phyloP scores from a whole-genome alignment of 30 jellyfish, hydroid and myxozoan genomes.

The Turritopsis rubra region DNA sequence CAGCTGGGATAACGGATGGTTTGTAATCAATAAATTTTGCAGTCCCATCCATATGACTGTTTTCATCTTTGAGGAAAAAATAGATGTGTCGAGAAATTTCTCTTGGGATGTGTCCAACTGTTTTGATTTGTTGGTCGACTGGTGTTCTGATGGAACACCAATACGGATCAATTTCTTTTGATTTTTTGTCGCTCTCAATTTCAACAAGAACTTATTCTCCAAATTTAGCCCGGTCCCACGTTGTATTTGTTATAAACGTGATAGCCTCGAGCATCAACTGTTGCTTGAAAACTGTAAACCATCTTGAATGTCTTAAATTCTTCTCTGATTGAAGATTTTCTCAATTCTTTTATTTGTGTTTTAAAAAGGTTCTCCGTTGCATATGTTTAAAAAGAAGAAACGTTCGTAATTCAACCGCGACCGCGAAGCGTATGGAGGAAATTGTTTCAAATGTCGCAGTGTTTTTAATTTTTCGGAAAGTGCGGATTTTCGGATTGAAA shows the following conservation, averaged over 20 bases:
- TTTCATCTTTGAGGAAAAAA: slow-evolving; percentile 1
- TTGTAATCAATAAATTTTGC: no score
- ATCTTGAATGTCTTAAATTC: background rate
- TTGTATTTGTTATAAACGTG: slow-evolving; percentile 13
- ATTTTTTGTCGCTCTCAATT: background rate
- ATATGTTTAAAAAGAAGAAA: no score
- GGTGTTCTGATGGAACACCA: background rate
- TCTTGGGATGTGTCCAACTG: slow-evolving; percentile 6
- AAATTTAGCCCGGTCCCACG: background rate
- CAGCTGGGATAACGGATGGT: background rate
- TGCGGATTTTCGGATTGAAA: no score
- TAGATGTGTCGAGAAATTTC: slow-evolving; percentile 7
- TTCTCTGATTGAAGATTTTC: background rate
- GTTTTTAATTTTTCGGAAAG: no score
- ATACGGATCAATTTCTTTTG: background rate
- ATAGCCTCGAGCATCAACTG: slow-evolving; percentile 19
- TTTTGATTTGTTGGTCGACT: slow-evolving; percentile 9
- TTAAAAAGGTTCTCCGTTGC: no score
- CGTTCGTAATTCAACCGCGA: no score
- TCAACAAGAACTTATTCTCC: background rate
- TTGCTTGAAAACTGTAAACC: slow-evolving; percentile 19
- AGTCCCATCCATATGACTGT: background rate
- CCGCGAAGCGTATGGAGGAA: no score
- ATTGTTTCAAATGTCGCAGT: no score
- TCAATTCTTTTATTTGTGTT: no score